phyloP scores from a whole-genome alignment of 2,888 invertebrate species.

The Melanophora roralis region DNA sequence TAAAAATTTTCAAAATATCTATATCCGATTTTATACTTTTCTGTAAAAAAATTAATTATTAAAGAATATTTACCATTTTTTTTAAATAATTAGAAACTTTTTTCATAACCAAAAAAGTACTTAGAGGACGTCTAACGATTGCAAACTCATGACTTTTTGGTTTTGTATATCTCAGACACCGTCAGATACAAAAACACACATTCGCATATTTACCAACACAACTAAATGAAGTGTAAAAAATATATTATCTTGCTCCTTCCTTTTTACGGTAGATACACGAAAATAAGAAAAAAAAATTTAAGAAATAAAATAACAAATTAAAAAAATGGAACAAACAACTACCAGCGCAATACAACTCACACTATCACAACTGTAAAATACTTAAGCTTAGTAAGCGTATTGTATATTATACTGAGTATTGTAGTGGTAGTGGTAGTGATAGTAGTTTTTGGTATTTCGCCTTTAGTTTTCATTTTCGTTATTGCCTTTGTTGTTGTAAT shows the following conservation, averaged over 20 bases:
- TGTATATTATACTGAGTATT: not conserved
- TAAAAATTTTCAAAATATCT: no score
- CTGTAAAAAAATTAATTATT: no score
- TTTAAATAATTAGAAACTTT: no score
- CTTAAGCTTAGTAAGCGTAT: not conserved
- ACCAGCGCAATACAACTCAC: not conserved
- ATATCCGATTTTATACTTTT: no score
- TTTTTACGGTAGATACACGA: conserved; percentile 48
- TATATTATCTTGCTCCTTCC: conserved; percentile 50
- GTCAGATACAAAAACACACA: conserved; percentile 2
- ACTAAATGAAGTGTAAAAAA: conserved; percentile 18
- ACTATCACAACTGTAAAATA: not conserved
- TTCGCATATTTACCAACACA: not conserved
- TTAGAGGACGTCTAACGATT: no score
- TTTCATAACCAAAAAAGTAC: no score
- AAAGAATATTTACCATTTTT: no score
- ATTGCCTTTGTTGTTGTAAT: conserved; percentile 41
- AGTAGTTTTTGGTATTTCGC: conserved; percentile 47
- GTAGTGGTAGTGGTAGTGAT: conserved; percentile 7
- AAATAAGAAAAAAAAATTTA: conserved; percentile 27
- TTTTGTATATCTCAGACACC: conserved; percentile 2
- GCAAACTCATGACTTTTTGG: no score
- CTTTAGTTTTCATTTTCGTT: conserved; percentile 31
- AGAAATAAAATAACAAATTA: conserved; percentile 40
- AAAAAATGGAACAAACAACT: conserved; percentile 53